phyloP scores from a whole-genome alignment of 2,888 invertebrate genomes.

The Hydraecia micacea region DNA sequence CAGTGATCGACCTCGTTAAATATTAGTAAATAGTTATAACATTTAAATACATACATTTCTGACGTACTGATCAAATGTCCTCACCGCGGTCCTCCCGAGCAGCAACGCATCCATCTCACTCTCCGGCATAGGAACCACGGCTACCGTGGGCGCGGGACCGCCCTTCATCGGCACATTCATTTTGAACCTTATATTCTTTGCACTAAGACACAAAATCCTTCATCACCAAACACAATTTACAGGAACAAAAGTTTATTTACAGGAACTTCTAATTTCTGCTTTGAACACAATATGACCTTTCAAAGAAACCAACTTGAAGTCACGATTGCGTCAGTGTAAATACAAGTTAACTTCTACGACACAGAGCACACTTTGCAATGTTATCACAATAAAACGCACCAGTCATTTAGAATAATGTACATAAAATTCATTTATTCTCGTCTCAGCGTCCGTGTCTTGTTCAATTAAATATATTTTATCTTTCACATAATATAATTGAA shows the following conservation, averaged over 20 bases:
- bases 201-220: constrained; percentile 41
- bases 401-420: constrained; percentile 65
- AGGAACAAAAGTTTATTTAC: constrained; percentile 22
- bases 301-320: constrained; percentile 10
- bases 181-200: constrained; percentile 50
- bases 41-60: constrained; percentile 87
- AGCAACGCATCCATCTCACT: constrained; percentile 95
- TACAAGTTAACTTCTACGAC: constrained; percentile 16
- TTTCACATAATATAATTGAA: constrained; percentile 28
- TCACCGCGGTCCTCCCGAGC: constrained; percentile 94
- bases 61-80: constrained; percentile 91
- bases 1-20: constrained; percentile 16
- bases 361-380: constrained; percentile 52
- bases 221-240: constrained; percentile 1
- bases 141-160: constrained; percentile 90
- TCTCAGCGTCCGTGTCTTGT: constrained; percentile 39
- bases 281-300: constrained; percentile 36
- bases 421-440: constrained; percentile 42
- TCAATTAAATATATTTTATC: constrained; percentile 35
- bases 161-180: constrained; percentile 84
- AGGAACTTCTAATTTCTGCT: constrained; percentile 42
- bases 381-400: constrained; percentile 68
- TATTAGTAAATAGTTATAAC: constrained; percentile 64
- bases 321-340: constrained; percentile 22
- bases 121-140: constrained; percentile 92